Conservation (phyloP, 1,140 invertebrate species). For the Apis dorsata region DNA sequence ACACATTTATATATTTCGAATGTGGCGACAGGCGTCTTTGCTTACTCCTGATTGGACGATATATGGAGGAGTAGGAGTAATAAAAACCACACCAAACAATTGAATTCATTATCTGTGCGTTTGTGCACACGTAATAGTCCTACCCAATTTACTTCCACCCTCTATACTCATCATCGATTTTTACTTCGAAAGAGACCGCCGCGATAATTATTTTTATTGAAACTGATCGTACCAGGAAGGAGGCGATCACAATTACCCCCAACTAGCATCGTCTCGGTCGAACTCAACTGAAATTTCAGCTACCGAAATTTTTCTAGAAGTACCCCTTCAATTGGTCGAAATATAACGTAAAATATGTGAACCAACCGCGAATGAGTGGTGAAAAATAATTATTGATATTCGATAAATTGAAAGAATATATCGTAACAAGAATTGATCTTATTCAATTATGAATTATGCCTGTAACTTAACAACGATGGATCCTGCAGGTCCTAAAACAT, state of each 20-base stretch:
- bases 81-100: slow-evolving; percentile 63
- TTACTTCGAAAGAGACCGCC: slow-evolving; percentile 49
- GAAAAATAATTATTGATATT: neutral
- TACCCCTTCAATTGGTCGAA: neutral
- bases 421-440: slow-evolving; percentile 18
- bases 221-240: slow-evolving; percentile 56
- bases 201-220: slow-evolving; percentile 66
- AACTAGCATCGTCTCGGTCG: slow-evolving; percentile 12
- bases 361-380: neutral
- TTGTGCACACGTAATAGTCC: slow-evolving; percentile 56
- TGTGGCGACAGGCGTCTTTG: slow-evolving; percentile 58
- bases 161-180: slow-evolving; percentile 62
- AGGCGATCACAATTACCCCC: slow-evolving; percentile 54
- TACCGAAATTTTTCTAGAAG: slow-evolving; percentile 3
- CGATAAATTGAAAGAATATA: slow-evolving; percentile 23
- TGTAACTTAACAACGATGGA: neutral
- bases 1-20: slow-evolving; percentile 69
- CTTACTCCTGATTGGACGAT: slow-evolving; percentile 56
- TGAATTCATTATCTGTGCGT: slow-evolving; percentile 63
- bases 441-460: neutral
- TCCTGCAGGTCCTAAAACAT: neutral
- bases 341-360: neutral
- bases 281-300: neutral
- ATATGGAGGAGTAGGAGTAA: slow-evolving; percentile 57
- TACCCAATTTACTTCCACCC: slow-evolving; percentile 61